These are phyloP conservation scores for Otocyon megalotis DNA, from an alignment of 2,113 vertebrate species.

Conservation along the genomic window DNA sequence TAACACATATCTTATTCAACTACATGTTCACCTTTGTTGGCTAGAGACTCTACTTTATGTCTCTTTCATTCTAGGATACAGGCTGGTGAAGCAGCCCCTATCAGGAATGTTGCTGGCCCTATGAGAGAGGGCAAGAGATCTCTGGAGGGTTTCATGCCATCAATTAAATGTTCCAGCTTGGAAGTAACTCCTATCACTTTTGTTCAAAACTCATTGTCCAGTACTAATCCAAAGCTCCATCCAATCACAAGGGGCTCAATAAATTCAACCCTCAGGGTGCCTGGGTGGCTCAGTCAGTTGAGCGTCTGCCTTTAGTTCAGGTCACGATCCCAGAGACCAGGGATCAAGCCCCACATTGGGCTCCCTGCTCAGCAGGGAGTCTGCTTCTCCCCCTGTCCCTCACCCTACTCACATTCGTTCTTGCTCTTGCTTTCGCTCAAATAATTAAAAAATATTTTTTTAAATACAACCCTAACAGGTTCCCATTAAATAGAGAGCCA, in stretches of 20 bases:
- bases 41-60: not conserved
- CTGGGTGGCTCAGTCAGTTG: no score
- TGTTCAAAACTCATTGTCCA: not conserved
- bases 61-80: not conserved
- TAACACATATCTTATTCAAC: not conserved
- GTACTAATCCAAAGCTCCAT: not conserved
- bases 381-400: no score
- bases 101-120: not conserved
- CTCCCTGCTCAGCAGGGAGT: no score
- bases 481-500: not conserved
- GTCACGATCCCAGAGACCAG: no score
- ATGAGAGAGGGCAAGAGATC: not conserved
- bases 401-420: no score
- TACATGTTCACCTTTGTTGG: not conserved
- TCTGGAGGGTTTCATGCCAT: not conserved
- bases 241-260: not conserved
- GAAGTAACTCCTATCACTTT: not conserved
- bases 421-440: no score
- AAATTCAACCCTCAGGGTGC: not conserved
- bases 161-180: not conserved
- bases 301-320: no score
- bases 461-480: not conserved
- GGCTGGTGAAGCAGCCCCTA: not conserved
- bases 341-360: no score
- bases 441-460: no score